Evolutionary conservation across 1,140 invertebrate species (phyloP).

Genomic region (Dendroctonus valens): DNA sequence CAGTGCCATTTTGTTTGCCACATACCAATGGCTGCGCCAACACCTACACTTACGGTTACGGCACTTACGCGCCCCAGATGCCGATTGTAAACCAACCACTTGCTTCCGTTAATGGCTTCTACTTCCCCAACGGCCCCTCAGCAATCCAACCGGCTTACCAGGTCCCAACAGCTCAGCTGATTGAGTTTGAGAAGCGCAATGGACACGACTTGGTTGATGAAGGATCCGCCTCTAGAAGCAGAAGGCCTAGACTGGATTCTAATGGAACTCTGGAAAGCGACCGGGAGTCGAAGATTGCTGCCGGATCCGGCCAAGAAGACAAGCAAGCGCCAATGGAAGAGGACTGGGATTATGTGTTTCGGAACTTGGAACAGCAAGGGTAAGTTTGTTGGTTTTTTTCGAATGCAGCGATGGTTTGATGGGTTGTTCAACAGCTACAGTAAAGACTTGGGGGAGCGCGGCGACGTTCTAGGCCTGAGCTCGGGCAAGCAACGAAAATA

Average conservation of each 20-base stretch:
- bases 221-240: conserved; percentile 20
- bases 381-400: background rate
- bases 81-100: conserved; percentile 22
- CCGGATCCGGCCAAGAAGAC: conserved; percentile 38
- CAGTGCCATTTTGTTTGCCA: conserved; percentile 18
- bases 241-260: conserved; percentile 12
- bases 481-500: conserved; percentile 42
- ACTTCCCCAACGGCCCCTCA: conserved; percentile 14
- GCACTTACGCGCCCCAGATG: conserved; percentile 44
- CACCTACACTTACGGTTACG: conserved; percentile 31
- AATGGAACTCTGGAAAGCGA: conserved; percentile 12
- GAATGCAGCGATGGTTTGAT: no score
- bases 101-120: conserved; percentile 33
- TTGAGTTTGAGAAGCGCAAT: conserved; percentile 65
- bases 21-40: conserved; percentile 31
- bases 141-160: conserved; percentile 9
- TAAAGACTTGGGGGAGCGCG: conserved; percentile 64
- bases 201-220: conserved; percentile 37
- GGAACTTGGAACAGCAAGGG: conserved; percentile 70
- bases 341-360: conserved; percentile 77
- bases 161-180: conserved; percentile 63
- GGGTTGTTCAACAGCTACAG: conserved; percentile 52
- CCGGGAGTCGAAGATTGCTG: conserved; percentile 22
- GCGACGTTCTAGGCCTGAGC: conserved; percentile 57
- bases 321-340: conserved; percentile 36